Evolutionary conservation across 1,140 invertebrate genomes (phyloP), one percentile per base, ranked within the genome.

Genomic region (Drosophila lowei): DNA sequence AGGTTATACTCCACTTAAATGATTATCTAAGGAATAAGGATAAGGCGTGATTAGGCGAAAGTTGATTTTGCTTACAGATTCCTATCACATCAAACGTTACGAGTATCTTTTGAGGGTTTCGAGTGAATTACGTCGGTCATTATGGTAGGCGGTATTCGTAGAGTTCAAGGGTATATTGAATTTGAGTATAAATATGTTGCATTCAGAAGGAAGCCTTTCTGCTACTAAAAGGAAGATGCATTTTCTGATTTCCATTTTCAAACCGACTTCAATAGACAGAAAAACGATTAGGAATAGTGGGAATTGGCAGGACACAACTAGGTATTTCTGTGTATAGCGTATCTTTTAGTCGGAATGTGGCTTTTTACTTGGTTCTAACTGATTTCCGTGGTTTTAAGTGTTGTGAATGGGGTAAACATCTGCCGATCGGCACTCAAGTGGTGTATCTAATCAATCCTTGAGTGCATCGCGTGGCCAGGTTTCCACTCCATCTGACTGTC

Each of bases 401-500:
- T 38, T 44, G 42, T 41, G 55, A 46, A 42, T 67, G 58, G 53
- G 18, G 57, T 30, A 42, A 50, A 79, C 43, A 77, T 42, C 9
- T 54, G n/a, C 34, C 34, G 0, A 11, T 8, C 16, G 48, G 75
- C 52, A 54, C 41, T 16, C 15, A 53, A 16, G 30, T 38, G 28
- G 41, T 46, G 30, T 61, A 79, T 80, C 77, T 81, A 46, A 80
- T 81, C 77, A 59, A 8, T 38, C 13, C 6, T 42, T n/a, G 34
- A 80, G 61, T 66, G 58, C 44, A 70, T 70, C 66, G 66, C 66
- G 66, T 70, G 66, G 64, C 64, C n/a, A 34, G 7, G 16, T 50
- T 18, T 49, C 50, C 66, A 68, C 64, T 68, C 23, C 44, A 68
- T 68, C 50, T 63, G 70, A 60, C 59, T 43, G n/a, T 44, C 23